These are phyloP conservation scores for Intellagama lesueurii DNA, from an alignment of 2,797 vertebrate genomes.

Conservation along the genomic window DNA sequence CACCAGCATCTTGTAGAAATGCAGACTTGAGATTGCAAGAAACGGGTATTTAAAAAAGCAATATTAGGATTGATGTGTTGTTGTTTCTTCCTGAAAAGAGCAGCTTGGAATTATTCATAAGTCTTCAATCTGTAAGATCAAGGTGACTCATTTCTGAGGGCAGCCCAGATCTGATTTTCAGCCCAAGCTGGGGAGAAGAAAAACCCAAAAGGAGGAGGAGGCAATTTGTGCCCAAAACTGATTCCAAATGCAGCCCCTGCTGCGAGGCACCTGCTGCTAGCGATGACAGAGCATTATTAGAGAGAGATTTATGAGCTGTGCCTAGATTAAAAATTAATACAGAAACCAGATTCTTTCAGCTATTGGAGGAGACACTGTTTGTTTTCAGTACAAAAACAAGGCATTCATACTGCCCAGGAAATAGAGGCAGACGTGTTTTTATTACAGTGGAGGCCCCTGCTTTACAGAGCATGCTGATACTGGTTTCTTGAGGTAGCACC, in stretches of 20 bases:
- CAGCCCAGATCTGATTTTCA: not conserved
- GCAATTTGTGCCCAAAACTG: not conserved
- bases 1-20: not conserved
- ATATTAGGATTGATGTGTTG: not conserved
- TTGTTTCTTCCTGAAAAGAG: not conserved
- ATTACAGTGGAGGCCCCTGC: not conserved
- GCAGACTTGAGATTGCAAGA: not conserved
- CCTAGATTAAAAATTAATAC: not conserved
- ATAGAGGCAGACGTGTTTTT: not conserved
- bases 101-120: not conserved
- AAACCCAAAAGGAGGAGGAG: not conserved
- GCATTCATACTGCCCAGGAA: not conserved
- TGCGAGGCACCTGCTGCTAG: not conserved
- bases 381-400: slow-evolving; percentile 2
- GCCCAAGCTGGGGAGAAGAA: not conserved
- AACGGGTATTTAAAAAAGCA: not conserved
- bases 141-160: not conserved
- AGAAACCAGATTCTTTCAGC: not conserved
- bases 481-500: not conserved
- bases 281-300: not conserved
- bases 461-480: not conserved
- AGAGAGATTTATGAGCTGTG: not conserved
- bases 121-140: not conserved
- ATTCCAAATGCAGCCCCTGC: not conserved
- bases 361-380: not conserved